Evolutionary conservation across 2,888 invertebrate genomes (phyloP), one percentile per base, ranked within the genome.

Genomic region (Macaria notata): DNA sequence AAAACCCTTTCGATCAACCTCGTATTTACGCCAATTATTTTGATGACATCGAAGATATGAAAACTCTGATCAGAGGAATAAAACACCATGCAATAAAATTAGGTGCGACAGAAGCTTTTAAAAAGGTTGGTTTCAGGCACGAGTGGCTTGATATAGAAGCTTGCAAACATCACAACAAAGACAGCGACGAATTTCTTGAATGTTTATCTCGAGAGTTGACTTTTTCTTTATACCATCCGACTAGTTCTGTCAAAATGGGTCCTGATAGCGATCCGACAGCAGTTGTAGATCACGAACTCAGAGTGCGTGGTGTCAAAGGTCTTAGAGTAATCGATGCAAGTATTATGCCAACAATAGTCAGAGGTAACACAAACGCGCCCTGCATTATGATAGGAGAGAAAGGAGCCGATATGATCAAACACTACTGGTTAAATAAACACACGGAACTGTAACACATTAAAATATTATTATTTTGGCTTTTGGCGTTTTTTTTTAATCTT

Each of bases 181-280:
- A 56, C 5, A 75, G 75, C 36, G 81, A 84, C 47, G 72, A 79
- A 3, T 74, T 72, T 62, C 59, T 84, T 9, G 75, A 81, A 54
- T 86, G 86, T 51, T 64, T 75, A 41, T 61, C 76, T 2, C 60
- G 86, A 78, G 59, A 81, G 59, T 46, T 83, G 38, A 84, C 86
- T 3, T 78, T 83, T 59, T 82, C 86, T 0, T 93, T 96, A 43
- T 96, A 95, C 69, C 96, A 96, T 81, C 96, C 95, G 0, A 93
- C 93, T 2, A 93, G 95, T 49, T 93, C 94, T 0, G 88, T 88
- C 0, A 94, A 91, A 78, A 94, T 94, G 94, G 94, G 94, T 3
- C 89, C 93, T 0, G 69, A 70, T 3, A 68, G 57, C 6, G 92
- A 92, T 65, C 65, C 77, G 0, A 72, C 69, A 7, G 81, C 94